phyloP scores from a whole-genome alignment of 2,113 vertebrate genomes.

The Anhinga rufa region DNA sequence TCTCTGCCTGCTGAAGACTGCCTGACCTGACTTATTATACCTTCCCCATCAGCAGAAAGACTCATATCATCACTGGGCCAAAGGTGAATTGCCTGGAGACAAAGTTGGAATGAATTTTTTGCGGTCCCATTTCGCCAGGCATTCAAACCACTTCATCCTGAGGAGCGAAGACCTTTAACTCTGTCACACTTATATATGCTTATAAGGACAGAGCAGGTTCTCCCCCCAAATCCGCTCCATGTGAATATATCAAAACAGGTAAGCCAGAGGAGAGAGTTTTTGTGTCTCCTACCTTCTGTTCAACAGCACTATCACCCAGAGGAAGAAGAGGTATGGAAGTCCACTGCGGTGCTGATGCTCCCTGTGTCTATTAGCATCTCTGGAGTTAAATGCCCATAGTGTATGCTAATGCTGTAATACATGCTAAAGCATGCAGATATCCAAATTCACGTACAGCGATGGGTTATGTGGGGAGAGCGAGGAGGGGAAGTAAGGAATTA shows the following conservation, averaged over 20 bases:
- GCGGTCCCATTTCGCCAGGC: constrained; percentile 87
- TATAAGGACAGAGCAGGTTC: constrained; percentile 70
- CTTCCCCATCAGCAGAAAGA: constrained; percentile 79
- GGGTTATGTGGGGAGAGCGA: background rate
- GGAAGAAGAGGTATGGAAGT: background rate
- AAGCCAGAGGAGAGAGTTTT: background rate
- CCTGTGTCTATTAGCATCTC: background rate
- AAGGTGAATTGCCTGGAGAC: constrained; percentile 95
- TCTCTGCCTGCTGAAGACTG: constrained; percentile 67
- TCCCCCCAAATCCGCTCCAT: background rate
- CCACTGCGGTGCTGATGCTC: background rate
- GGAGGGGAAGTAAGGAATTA: background rate
- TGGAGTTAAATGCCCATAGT: background rate
- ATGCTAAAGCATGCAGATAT: background rate
- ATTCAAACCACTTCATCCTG: constrained; percentile 90
- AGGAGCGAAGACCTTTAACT: constrained; percentile 87
- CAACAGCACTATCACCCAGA: background rate
- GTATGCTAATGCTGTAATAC: background rate
- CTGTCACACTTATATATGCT: constrained; percentile 88
- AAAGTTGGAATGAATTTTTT: constrained; percentile 95
- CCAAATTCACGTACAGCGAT: background rate
- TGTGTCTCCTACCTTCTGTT: constrained; percentile 25
- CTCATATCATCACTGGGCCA: constrained; percentile 91
- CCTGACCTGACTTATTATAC: constrained; percentile 81
- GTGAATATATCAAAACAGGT: constrained; percentile 1